Evolutionary conservation across 2,797 vertebrate genomes (phyloP), one percentile per base, ranked within the genome.

Genomic region (Phaenicophaeus curvirostris): DNA sequence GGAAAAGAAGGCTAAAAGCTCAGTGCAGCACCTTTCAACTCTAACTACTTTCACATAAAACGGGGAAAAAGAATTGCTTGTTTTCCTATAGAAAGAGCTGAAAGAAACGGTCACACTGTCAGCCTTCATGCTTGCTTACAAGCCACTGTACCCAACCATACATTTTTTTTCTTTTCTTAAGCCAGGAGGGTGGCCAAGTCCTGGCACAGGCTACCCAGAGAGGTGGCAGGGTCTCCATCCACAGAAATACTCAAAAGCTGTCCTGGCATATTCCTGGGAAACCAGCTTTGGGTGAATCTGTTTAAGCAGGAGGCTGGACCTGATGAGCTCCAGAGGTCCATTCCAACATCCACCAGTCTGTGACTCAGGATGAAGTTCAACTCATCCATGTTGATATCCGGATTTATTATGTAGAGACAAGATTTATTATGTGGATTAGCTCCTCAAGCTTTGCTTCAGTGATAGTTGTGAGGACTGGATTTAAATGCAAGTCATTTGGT

Each of bases 381-480:
- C 14, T 13, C 35, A 63, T 16, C 2, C n/a, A n/a, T n/a, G n/a
- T n/a, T n/a, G 4, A 2, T 23, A 72, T 61, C 8, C 66, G 13
- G 13, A 54, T 69, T 89, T 62, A 79, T 42, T 51, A 82, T 6
- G 63, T 6, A 28, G 21, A 15, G 14, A 75, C 17, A 5, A 57
- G 5, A 1, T 53, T 41, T 25, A 41, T 65, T 83, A 53, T 61
- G 9, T 50, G 76, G 80, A 68, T 53, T 13, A 78, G 5, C 18
- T 65, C 14, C n/a, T 59, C 24, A 31, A 25, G 17, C 20, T 73
- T 39, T 89, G 48, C 28, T 35, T 57, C 30, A 23, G 28, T 44
- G 33, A 79, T 4, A 11, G 30, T 42, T 1, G 18, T 10, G 0
- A 75, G n/a, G 6, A 12, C 71, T 2, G 2, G 19, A 53, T 33